Evolutionary conservation across 2,888 invertebrate species (phyloP).

Genomic region (Drosophila anomalata): DNA sequence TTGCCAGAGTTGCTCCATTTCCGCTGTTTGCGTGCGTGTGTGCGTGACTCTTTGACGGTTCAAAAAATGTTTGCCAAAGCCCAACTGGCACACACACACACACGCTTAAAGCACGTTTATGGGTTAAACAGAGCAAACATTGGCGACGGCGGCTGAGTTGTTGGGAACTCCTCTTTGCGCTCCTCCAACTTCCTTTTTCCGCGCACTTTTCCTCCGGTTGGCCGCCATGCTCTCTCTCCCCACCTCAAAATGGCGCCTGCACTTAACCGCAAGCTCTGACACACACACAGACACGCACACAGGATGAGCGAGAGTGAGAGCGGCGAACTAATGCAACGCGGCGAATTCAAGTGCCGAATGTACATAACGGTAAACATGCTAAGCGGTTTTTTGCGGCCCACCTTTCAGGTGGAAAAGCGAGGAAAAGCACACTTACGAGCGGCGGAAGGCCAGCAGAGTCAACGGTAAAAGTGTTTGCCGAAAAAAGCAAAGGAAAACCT

Average conservation of each 20-base stretch:
- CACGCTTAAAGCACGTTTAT: conserved; percentile 59
- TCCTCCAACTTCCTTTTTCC: conserved; percentile 7
- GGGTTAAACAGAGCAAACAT: conserved; percentile 73
- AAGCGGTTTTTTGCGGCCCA: conserved; percentile 61
- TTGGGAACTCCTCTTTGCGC: conserved; percentile 8
- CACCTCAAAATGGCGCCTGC: conserved; percentile 53
- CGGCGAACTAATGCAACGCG: conserved; percentile 74
- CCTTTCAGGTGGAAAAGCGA: conserved; percentile 23
- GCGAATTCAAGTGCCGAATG: conserved; percentile 72
- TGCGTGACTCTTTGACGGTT: conserved; percentile 42
- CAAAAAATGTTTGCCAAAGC: conserved; percentile 50
- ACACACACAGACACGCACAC: conserved; percentile 14
- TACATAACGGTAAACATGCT: conserved; percentile 75
- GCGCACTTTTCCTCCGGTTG: conserved; percentile 9
- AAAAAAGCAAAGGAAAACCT: conserved; percentile 37
- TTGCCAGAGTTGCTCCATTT: conserved; percentile 42
- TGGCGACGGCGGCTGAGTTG: conserved; percentile 39
- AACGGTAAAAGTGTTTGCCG: conserved; percentile 68
- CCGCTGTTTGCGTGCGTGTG: conserved; percentile 19
- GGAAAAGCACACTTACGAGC: conserved; percentile 3
- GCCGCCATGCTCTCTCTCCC: not conserved
- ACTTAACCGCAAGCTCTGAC: conserved; percentile 49
- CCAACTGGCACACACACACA: conserved; percentile 17
- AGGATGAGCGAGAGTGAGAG: conserved; percentile 11
- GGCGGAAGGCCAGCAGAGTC: conserved; percentile 55